Percentiles rank a stretch among this genome's conserved stretches.
Evolutionary conservation across 2,113 vertebrate species (phyloP).

Genomic region (Sander vitreus): DNA sequence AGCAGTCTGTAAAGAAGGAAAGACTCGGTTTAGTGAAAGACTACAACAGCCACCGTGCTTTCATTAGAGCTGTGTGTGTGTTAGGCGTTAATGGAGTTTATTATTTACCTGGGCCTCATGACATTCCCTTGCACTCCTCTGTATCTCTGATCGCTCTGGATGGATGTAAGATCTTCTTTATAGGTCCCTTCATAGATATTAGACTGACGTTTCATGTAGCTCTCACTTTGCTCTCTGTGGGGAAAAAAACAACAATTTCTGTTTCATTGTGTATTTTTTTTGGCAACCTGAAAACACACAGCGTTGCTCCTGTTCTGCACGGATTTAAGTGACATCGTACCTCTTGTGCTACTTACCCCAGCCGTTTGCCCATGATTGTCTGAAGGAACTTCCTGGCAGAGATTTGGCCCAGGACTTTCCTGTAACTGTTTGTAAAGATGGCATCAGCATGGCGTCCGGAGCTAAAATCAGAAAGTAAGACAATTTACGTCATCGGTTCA

Average conservation of each 20-base stretch:
- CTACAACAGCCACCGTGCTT: not conserved
- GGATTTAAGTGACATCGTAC: too few species aligned
- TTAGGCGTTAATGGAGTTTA: not conserved
- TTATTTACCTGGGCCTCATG: constrained; percentile 60
- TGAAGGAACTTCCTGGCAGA: constrained; percentile 93
- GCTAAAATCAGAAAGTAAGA: constrained; percentile 73
- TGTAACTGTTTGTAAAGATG: constrained; percentile 95
- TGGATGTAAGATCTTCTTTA: constrained; percentile 80
- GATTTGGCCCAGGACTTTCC: constrained; percentile 93
- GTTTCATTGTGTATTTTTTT: not conserved
- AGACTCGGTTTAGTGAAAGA: constrained; percentile 7
- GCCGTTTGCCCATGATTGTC: constrained; percentile 91
- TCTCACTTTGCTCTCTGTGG: constrained; percentile 66
- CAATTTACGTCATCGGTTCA: not conserved
- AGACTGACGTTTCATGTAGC: constrained; percentile 78
- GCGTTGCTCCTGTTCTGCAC: not conserved
- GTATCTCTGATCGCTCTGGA: constrained; percentile 77
- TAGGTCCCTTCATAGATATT: constrained; percentile 80
- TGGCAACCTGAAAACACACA: not conserved
- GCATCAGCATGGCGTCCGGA: constrained; percentile 91
- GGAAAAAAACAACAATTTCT: not conserved
- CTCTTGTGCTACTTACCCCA: constrained; percentile 83
- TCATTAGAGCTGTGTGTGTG: not conserved
- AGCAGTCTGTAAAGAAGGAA: constrained; percentile 54
- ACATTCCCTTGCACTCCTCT: constrained; percentile 52